Conservation (phyloP, 2,113 vertebrate species). For the Calypte anna region DNA sequence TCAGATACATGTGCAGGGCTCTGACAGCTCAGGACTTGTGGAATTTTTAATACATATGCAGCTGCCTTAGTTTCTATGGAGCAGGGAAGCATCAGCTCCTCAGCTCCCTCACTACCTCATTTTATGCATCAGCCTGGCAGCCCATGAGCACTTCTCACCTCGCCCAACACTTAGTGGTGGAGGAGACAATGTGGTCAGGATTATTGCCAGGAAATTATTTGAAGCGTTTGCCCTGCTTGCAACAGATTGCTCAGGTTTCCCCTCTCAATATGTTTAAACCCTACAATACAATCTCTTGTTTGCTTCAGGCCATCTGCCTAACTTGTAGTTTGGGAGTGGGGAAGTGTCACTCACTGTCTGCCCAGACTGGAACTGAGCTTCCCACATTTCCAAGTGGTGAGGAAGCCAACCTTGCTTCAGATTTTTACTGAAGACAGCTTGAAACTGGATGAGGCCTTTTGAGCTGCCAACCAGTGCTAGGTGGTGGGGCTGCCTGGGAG, state of each 20-base stretch:
- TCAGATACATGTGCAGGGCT: accelerated
- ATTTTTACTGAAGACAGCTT: neutral
- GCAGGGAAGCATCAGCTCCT: neutral
- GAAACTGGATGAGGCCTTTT: neutral
- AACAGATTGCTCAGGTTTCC: conserved; percentile 36
- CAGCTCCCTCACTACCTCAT: neutral
- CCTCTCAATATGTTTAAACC: conserved; percentile 7
- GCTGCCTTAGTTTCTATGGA: neutral
- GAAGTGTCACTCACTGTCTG: neutral
- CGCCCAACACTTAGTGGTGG: neutral
- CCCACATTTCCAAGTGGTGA: neutral
- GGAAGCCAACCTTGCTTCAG: neutral
- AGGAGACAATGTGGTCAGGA: neutral
- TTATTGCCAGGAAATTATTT: neutral
- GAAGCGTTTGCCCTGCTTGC: neutral
- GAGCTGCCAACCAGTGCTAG: neutral
- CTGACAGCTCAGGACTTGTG: neutral
- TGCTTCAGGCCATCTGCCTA: conserved; percentile 30
- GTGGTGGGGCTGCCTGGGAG: neutral
- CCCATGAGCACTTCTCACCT: neutral
- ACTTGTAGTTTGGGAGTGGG: neutral
- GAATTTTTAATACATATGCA: neutral
- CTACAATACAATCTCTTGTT: neutral
- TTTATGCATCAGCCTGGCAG: neutral
- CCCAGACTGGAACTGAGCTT: neutral